A percentile compares a stretch with the other conserved stretches of the same genome.
Conservation (phyloP, 2,113 vertebrate genomes). For the Cryptotis parvus region DNA sequence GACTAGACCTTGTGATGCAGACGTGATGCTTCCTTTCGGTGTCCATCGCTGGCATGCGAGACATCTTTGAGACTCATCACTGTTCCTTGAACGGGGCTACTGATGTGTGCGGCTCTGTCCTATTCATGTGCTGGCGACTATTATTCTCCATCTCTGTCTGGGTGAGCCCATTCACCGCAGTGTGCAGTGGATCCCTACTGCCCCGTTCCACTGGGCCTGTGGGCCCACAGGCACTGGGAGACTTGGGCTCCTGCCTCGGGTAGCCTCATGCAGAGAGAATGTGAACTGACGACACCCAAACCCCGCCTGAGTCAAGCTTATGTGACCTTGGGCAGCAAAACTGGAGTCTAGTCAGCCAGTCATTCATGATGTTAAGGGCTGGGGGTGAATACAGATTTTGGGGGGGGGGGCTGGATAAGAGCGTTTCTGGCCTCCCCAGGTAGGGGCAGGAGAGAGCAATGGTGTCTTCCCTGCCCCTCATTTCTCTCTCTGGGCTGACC, state of each 20-base stretch:
- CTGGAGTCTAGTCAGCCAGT: neutral
- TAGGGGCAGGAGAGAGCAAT: neutral
- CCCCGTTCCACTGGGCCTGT: neutral
- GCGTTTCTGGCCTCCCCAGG: neutral
- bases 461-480: neutral
- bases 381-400: neutral
- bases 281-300: neutral
- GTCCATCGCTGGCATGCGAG: conserved; percentile 21
- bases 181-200: neutral
- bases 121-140: too few relatives aligned
- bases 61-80: conserved; percentile 14
- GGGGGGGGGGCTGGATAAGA: neutral
- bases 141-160: too few relatives aligned
- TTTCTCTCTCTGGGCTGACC: neutral
- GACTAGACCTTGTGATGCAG: neutral
- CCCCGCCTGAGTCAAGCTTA: neutral
- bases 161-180: conserved; percentile 29
- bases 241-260: neutral
- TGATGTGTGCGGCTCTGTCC: neutral
- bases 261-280: neutral
- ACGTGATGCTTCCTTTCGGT: neutral
- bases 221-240: neutral
- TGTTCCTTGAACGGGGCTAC: conserved; percentile 29
- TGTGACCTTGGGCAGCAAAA: neutral
- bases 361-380: too few relatives aligned